Base-by-base conservation (phyloP, 2,113 vertebrate species). In the Ivindomyrus marchei region DNA sequence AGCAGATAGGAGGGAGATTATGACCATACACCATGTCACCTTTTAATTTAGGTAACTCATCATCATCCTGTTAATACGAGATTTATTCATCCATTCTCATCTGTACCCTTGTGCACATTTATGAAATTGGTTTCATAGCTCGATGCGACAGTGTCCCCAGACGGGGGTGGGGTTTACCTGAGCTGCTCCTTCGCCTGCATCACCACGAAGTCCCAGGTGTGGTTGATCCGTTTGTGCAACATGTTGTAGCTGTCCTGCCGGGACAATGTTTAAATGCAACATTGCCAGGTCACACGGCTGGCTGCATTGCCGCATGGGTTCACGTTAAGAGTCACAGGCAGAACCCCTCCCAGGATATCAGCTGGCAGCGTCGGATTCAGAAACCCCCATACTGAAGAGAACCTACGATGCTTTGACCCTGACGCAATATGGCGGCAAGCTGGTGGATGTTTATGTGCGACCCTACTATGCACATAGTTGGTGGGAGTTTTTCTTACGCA, bases 111-210 rank as follows among this genome's bases (percentile, higher is more conserved):
- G 19, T 21, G 83, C 3, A 1, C 83, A 85, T 85, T 85, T 85
- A 47, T 24, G 9, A 85, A 85, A 85, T 47, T 45, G 39, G 47
- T 85, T 85, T 47, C 83, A 24, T 24, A 11, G 83, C 83, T 46
- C 7, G 42, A 24, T 39, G 36, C 7, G 9, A 24, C 83, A 10
- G 80, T 85, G 80, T 83, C 77, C 39, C 39, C 19, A 8, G 21
- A 24, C 0, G 13, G 52, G 39, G 49, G 19, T 0, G 4, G 31
- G 36, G 62, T 94, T 96, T 92, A 99, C 98, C 97, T 96, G 62
- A 99, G 96, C 93, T 99, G 98, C 91, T 99, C 98, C 91, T 97
- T 95, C 0, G 98, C 98, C 93, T 99, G 98, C 97, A 97, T 98
- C 94, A 98, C 97, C 89, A 99, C 98, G 83, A 99, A 98, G 94